These are phyloP conservation scores for Agrochola lychnidis DNA, from an alignment of 2,888 invertebrate species.

Conservation along the genomic window DNA sequence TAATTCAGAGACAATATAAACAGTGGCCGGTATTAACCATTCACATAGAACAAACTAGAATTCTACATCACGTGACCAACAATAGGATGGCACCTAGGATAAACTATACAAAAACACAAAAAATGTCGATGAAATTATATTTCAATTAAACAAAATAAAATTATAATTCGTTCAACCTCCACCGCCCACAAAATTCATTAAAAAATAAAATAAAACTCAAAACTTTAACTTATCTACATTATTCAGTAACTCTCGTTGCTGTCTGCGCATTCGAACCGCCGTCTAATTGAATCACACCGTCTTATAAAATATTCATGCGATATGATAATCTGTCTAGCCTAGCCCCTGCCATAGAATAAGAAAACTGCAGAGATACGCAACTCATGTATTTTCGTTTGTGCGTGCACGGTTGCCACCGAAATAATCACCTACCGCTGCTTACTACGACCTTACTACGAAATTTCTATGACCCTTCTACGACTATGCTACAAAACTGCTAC, in stretches of 20 bases:
- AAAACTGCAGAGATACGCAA: conserved; percentile 16
- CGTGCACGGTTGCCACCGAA: background rate
- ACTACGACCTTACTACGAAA: background rate
- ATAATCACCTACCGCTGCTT: background rate
- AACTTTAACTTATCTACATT: conserved; percentile 66
- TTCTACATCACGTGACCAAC: too few relatives aligned
- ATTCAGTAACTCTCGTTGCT: conserved; percentile 72
- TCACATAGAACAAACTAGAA: background rate
- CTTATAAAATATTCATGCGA: conserved; percentile 90
- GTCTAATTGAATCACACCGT: conserved; percentile 86
- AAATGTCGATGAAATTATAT: background rate
- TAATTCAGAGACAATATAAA: background rate
- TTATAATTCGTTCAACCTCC: conserved; percentile 22
- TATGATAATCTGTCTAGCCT: conserved; percentile 85
- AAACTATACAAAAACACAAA: background rate
- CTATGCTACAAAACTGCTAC: too few relatives aligned
- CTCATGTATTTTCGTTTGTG: background rate
- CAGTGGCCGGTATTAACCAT: background rate
- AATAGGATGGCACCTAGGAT: background rate
- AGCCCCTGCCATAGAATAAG: conserved; percentile 46
- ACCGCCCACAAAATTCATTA: conserved; percentile 57
- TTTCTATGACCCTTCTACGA: background rate
- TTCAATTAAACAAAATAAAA: background rate
- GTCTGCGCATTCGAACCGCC: conserved; percentile 71
- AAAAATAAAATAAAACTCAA: conserved; percentile 58